phyloP scores from a whole-genome alignment of 2,113 vertebrate genomes.

The Pyrgilauda ruficollis region DNA sequence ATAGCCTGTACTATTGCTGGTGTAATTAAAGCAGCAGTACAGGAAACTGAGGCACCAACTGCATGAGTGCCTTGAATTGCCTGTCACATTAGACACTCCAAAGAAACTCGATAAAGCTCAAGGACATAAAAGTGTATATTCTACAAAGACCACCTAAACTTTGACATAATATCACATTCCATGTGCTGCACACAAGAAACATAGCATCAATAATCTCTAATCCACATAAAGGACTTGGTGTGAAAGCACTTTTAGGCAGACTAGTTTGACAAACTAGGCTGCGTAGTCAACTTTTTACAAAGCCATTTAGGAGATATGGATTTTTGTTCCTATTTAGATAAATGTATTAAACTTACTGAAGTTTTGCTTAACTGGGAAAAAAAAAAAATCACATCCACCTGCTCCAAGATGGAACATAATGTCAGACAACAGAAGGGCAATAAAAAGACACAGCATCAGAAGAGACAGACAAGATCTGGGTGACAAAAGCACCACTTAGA shows the following conservation, averaged over 20 bases:
- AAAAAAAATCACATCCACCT: not conserved
- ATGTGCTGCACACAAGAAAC: not conserved
- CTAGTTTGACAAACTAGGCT: not conserved
- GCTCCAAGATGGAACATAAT: not conserved
- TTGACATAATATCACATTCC: not conserved
- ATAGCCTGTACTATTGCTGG: not conserved
- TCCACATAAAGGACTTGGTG: not conserved
- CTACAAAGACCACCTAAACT: not conserved
- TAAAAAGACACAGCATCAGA: not conserved
- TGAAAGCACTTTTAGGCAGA: not conserved
- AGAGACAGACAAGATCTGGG: not conserved
- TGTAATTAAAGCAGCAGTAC: not conserved
- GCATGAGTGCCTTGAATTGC: not conserved
- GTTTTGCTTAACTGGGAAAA: not conserved
- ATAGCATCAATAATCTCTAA: not conserved
- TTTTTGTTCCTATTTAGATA: not conserved
- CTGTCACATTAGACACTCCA: not conserved
- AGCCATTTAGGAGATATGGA: rapidly evolving
- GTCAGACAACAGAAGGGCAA: not conserved
- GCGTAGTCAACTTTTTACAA: not conserved
- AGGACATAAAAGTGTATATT: not conserved
- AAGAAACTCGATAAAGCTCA: not conserved
- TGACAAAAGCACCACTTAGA: not conserved
- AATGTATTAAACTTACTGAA: not conserved
- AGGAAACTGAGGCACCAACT: not conserved